Base-by-base conservation (phyloP, 2,888 invertebrate species). In the Andrena trimmerana region DNA sequence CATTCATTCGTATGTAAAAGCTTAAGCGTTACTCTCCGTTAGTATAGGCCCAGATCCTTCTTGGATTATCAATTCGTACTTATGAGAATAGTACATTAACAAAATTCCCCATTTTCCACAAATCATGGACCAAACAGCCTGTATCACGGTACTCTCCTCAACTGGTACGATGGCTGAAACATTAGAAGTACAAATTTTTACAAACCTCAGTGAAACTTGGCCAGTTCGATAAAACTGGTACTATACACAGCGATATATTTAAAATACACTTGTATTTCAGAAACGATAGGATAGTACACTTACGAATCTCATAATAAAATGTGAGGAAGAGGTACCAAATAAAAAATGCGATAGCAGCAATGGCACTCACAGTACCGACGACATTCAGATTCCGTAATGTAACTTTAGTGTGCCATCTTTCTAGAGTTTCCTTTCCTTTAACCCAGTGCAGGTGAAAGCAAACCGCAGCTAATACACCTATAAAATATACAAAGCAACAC, bases 321-420 rank as follows among this genome's bases (percentile, higher is more conserved):
- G 90, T 88, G 6, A 90, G 76, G 24, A 91, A 91, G 13, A 90
- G 81, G 52, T 91, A 91, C 90, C 90, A 90, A 84, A 91, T 88
- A 4, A 89, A 2, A 7, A 86, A 89, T 5, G 89, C 79, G 27
- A 85, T 24, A 31, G 88, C 86, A 63, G 72, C 69, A 8, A 90
- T 86, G 31, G 87, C 88, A 54, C 77, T 82, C n/a, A 88, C 2
- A 66, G 90, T 90, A n/a, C 90, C 90, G 10, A 88, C 72, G 24
- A 84, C 68, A 68, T 90, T 85, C 36, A 91, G 67, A 67, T 87
- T 80, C n/a, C 86, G 80, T 29, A 91, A 86, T 63, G 90, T 84
- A 6, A 67, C 31, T 33, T 70, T 85, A 5, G 86, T 86, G 52
- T 91, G 88, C 90, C 90, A 90, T 68, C 76, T 81, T 48, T 85